Percentiles rank a stretch among this genome's conserved stretches.
Evolutionary conservation across 2,113 vertebrate species (phyloP).

Genomic region (Leptosomus discolor): DNA sequence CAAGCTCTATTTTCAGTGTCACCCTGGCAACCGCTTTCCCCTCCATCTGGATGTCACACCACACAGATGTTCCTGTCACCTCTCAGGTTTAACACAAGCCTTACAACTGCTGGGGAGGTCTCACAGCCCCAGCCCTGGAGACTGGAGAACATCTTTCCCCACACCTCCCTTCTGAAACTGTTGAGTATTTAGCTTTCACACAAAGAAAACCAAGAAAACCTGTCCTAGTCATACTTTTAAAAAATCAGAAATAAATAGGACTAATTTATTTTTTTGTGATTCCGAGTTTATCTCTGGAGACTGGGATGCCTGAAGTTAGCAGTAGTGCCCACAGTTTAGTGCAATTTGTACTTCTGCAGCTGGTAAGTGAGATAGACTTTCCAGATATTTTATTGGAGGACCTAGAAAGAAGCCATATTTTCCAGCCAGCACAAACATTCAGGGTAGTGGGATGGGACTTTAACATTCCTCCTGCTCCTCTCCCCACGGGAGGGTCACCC

Average conservation of each 20-base stretch:
- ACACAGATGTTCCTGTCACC: background rate
- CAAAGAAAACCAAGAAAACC: background rate
- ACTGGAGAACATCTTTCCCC: background rate
- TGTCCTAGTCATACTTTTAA: background rate
- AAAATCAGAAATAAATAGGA: background rate
- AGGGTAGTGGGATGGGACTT: background rate
- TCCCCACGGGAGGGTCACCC: fast-evolving
- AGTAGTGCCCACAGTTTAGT: background rate
- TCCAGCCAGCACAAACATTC: background rate
- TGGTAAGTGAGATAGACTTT: background rate
- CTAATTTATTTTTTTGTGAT: background rate
- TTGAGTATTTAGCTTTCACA: background rate
- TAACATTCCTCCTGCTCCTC: background rate
- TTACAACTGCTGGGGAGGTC: background rate
- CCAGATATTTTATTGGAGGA: background rate
- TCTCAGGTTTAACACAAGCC: background rate
- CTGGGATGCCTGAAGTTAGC: background rate
- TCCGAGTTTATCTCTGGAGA: background rate
- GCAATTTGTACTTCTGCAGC: background rate
- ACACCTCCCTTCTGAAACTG: background rate
- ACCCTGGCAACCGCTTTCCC: background rate
- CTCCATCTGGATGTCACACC: conserved; percentile 16
- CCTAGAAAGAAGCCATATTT: background rate
- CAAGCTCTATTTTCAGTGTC: conserved; percentile 9
- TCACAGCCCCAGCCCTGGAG: background rate